phyloP scores from a whole-genome alignment of 2,797 vertebrate genomes.

The Clarias laeviceps region DNA sequence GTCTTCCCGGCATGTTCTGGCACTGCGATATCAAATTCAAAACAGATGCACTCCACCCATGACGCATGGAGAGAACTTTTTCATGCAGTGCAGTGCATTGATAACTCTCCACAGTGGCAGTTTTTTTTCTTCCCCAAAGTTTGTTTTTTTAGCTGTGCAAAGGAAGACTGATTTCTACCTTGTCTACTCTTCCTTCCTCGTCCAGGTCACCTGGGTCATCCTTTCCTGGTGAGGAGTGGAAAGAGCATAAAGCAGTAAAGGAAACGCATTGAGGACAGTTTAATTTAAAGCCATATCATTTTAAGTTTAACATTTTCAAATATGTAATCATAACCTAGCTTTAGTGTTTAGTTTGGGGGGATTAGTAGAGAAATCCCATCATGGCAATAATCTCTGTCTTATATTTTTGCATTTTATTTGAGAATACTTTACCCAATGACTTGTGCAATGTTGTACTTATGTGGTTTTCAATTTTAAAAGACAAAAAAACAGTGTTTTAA shows the following conservation, averaged over 20 bases:
- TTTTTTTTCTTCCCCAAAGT: not conserved
- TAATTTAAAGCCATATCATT: not conserved
- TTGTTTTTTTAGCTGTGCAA: conserved; percentile 54
- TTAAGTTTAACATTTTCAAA: not conserved
- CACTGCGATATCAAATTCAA: conserved; percentile 18
- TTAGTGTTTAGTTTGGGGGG: not conserved
- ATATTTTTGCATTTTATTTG: not conserved
- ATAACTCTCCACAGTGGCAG: conserved; percentile 61
- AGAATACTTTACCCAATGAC: not conserved
- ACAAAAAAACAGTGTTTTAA: not conserved
- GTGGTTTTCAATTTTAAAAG: not conserved
- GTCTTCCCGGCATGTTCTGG: conserved; percentile 16
- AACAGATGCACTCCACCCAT: conserved; percentile 27
- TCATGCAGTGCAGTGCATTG: not conserved
- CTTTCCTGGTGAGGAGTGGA: conserved; percentile 33
- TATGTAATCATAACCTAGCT: not conserved
- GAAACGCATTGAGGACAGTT: not conserved
- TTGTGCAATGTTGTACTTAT: not conserved
- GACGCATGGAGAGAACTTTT: not conserved
- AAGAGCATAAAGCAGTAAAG: conserved; percentile 35
- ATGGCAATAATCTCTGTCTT: not conserved
- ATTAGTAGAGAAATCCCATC: not conserved
- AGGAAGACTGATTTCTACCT: conserved; percentile 58
- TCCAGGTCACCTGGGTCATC: conserved; percentile 58
- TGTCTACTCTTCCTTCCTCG: conserved; percentile 57